Conservation (phyloP, 2,888 invertebrate genomes). For the Pandemis corylana region DNA sequence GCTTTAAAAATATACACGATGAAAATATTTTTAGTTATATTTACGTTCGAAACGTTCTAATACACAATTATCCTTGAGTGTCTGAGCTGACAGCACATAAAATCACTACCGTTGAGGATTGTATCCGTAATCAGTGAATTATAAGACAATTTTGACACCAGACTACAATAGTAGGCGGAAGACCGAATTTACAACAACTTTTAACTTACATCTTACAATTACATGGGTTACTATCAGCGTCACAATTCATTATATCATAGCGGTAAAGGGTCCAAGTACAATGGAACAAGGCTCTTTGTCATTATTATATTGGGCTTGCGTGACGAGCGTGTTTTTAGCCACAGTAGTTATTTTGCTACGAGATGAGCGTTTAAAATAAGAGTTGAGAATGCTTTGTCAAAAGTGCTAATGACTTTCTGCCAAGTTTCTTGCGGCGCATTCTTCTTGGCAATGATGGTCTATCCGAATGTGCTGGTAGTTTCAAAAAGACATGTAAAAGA, state of each 20-base stretch:
- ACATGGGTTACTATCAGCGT: neutral
- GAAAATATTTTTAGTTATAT: neutral
- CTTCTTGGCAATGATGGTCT: no score
- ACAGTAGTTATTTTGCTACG: neutral
- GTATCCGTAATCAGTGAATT: neutral
- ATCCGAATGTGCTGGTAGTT: no score
- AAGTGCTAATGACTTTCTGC: no score
- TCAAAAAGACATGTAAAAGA: no score
- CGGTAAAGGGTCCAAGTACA: no score
- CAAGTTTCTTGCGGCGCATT: no score
- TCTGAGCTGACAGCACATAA: neutral
- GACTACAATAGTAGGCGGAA: constrained; percentile 36
- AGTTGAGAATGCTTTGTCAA: no score
- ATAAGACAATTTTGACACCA: neutral
- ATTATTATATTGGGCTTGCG: no score
- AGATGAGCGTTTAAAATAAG: neutral
- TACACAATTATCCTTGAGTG: neutral
- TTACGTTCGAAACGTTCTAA: no score
- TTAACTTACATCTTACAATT: constrained; percentile 2
- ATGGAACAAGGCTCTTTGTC: no score
- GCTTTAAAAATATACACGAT: neutral
- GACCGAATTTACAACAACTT: constrained; percentile 21
- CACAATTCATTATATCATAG: no score
- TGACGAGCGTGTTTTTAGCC: no score
- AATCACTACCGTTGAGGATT: neutral